Conservation (phyloP, 2,888 invertebrate species). For the Diogma glabrata region DNA sequence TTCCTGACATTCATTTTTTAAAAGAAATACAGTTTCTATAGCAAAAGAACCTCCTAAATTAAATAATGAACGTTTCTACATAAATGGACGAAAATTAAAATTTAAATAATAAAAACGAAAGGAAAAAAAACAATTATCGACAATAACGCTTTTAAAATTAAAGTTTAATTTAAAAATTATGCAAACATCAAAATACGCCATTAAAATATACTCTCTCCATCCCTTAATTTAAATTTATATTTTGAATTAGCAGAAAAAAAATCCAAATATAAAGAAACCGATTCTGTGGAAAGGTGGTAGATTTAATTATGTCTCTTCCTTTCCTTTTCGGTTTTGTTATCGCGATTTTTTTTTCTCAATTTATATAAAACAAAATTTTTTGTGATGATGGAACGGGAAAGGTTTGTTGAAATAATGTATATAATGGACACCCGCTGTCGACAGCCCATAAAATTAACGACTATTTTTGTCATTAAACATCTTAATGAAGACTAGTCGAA, state of each 20-base stretch:
- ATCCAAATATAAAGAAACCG: slow-evolving; percentile 1
- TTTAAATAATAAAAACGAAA: too few relatives aligned
- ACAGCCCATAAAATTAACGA: slow-evolving; percentile 18
- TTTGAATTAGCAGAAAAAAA: not conserved
- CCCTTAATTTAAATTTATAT: too few relatives aligned
- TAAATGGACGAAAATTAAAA: too few relatives aligned
- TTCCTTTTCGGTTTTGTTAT: not conserved
- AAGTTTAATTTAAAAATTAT: slow-evolving; percentile 15
- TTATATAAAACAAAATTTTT: slow-evolving; percentile 4
- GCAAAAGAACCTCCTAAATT: too few relatives aligned
- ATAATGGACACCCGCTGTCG: slow-evolving; percentile 17
- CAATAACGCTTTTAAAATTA: slow-evolving; percentile 14
- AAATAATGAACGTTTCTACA: too few relatives aligned
- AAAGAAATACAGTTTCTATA: too few relatives aligned
- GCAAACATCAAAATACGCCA: slow-evolving; percentile 14
- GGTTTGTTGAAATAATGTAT: not conserved
- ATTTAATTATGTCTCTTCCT: slow-evolving; percentile 4
- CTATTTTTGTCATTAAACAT: slow-evolving; percentile 20
- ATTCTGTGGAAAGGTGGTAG: not conserved
- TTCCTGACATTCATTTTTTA: too few relatives aligned
- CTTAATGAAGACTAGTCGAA: slow-evolving; percentile 18
- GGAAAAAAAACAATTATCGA: slow-evolving; percentile 13
- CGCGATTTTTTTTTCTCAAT: not conserved
- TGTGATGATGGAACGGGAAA: slow-evolving; percentile 1
- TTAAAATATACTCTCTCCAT: slow-evolving; percentile 12